These are phyloP conservation scores for Trachemys scripta DNA, from an alignment of 2,113 vertebrate species.

Conservation along the genomic window DNA sequence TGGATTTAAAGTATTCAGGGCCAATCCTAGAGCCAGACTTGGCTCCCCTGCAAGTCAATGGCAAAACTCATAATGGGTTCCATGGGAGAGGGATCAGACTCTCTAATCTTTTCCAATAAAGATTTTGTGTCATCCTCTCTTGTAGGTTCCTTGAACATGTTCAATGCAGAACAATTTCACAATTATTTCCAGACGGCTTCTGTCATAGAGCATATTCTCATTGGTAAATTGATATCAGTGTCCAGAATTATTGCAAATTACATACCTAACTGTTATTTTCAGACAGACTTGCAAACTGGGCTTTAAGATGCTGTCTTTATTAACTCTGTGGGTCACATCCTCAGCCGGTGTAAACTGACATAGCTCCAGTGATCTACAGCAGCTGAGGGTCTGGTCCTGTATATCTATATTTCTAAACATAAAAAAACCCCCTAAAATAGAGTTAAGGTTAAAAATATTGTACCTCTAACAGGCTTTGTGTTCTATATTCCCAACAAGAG, in stretches of 20 bases:
- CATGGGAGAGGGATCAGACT: neutral
- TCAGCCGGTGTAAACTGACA: neutral
- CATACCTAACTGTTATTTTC: neutral
- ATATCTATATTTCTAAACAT: neutral
- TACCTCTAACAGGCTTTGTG: neutral
- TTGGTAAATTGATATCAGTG: neutral
- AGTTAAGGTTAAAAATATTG: neutral
- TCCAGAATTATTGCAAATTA: neutral
- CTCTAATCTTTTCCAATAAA: neutral
- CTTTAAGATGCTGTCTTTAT: neutral
- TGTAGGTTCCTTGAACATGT: neutral
- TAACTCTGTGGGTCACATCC: neutral
- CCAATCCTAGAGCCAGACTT: neutral
- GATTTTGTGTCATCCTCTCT: neutral
- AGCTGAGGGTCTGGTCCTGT: neutral
- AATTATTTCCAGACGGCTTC: neutral
- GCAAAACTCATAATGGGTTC: rapidly evolving
- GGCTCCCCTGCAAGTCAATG: rapidly evolving
- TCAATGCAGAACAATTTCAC: neutral
- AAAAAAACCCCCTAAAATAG: neutral
- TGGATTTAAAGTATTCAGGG: neutral
- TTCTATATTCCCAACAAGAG: neutral
- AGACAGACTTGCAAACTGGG: neutral
- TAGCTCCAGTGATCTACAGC: neutral
- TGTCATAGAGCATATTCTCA: neutral